A percentile compares a stretch with the other conserved stretches of the same genome.
Conservation (phyloP, 2,113 vertebrate genomes). For the Labeo catla region DNA sequence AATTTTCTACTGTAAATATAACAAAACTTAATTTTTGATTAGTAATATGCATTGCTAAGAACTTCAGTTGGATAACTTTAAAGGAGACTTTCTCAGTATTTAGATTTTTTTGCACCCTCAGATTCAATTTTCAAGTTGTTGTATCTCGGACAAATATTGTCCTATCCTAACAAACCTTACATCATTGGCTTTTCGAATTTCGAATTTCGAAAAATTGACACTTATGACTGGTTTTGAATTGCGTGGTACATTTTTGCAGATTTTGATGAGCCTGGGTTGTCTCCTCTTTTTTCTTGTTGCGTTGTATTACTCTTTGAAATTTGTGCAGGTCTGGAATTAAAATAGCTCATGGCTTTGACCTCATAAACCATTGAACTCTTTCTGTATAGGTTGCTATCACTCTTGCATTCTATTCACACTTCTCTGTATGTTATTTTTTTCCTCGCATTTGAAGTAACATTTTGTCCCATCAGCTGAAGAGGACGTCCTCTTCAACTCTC, state of each 20-base stretch:
- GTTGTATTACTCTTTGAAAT: neutral
- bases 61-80: too few species aligned
- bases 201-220: too few species aligned
- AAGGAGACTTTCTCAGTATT: too few species aligned
- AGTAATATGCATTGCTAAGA: too few species aligned
- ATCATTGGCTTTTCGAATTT: too few species aligned
- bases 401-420: neutral
- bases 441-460: conserved; percentile 16
- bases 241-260: neutral
- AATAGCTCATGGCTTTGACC: neutral
- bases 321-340: neutral
- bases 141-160: too few species aligned
- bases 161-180: too few species aligned
- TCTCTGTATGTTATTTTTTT: neutral
- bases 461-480: conserved; percentile 19
- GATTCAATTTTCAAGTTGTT: too few species aligned
- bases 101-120: too few species aligned
- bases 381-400: neutral
- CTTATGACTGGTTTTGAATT: too few species aligned
- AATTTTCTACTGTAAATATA: too few species aligned
- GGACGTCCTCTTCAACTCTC: conserved; percentile 4
- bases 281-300: neutral
- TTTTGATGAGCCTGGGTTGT: neutral
- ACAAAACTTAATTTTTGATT: too few species aligned
- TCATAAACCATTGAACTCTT: neutral